phyloP scores from a whole-genome alignment of 2,797 vertebrate genomes.

The Dendrocincla tyrannina region DNA sequence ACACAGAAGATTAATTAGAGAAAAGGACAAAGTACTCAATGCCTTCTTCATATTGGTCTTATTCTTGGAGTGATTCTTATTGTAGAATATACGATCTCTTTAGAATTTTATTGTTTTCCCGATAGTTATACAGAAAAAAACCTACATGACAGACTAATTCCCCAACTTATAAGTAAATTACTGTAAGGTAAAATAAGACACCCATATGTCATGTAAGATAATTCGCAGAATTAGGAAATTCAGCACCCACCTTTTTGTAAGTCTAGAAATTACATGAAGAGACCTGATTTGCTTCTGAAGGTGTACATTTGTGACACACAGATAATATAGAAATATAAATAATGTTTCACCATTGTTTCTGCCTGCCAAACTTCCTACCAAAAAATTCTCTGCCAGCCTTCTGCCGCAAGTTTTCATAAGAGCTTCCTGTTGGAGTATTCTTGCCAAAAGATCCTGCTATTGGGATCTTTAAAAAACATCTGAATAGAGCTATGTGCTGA shows the following conservation, averaged over 20 bases:
- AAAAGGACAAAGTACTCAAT: no score
- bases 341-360: no score
- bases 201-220: fast-evolving
- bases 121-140: neutral
- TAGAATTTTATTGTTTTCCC: neutral
- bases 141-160: neutral
- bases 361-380: no score
- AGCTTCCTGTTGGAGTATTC: no score
- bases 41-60: no score
- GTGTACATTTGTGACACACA: neutral
- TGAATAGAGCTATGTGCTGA: no score
- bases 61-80: neutral
- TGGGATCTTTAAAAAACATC: no score
- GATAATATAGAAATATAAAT: no score
- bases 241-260: neutral
- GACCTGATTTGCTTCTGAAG: neutral
- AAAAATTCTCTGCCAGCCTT: no score
- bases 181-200: neutral
- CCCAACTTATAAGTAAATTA: neutral
- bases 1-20: no score
- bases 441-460: no score
- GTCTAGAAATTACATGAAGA: neutral
- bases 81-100: neutral
- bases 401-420: no score
- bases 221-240: neutral